Conservation (phyloP, 2,797 vertebrate species). For the Loris lydekkerianus region DNA sequence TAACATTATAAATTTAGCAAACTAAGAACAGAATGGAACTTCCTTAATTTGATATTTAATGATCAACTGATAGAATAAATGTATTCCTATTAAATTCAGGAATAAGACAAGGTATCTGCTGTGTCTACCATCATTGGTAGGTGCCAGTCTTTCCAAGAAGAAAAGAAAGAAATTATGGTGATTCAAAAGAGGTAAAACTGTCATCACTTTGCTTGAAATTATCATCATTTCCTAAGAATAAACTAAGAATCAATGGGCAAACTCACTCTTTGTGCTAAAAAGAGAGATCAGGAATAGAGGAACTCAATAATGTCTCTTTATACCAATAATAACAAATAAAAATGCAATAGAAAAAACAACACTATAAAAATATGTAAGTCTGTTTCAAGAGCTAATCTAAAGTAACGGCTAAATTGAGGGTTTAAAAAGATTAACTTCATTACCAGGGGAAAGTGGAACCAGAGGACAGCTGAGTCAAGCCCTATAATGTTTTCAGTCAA, state of each 20-base stretch:
- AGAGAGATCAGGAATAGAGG: neutral
- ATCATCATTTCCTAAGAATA: neutral
- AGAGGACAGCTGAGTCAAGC: neutral
- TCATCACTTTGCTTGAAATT: constrained; percentile 1
- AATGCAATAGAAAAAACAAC: neutral
- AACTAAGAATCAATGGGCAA: neutral
- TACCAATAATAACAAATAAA: neutral
- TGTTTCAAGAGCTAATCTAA: neutral
- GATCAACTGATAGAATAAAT: neutral
- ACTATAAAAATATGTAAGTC: neutral
- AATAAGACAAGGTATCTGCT: neutral
- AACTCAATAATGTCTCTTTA: constrained; percentile 5
- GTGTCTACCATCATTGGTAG: neutral
- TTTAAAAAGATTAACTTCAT: neutral
- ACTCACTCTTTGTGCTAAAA: constrained; percentile 19
- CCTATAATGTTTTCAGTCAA: neutral
- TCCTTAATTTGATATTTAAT: neutral
- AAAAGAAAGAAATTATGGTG: constrained; percentile 25
- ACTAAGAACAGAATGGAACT: neutral
- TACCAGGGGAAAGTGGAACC: neutral
- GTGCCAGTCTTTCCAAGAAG: neutral
- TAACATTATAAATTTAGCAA: constrained; percentile 32
- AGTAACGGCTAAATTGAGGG: neutral
- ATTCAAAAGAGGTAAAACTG: neutral
- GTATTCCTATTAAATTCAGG: neutral